These are phyloP conservation scores for Tholera decimalis DNA, from an alignment of 2,888 invertebrate species.

Conservation along the genomic window DNA sequence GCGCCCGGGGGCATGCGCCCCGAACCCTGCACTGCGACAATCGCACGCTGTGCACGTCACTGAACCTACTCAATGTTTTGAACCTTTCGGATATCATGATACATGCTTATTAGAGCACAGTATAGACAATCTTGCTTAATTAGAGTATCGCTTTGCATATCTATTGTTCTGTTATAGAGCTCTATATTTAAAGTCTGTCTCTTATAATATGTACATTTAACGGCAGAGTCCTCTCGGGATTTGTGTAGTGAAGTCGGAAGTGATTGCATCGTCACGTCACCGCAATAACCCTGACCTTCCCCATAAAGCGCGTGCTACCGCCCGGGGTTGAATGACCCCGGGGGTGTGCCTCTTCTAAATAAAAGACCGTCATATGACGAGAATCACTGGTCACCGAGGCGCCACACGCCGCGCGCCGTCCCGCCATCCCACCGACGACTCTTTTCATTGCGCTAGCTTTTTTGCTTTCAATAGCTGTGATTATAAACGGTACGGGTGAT, in stretches of 20 bases:
- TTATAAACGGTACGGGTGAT: conserved; percentile 47
- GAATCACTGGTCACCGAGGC: conserved; percentile 76
- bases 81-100: conserved; percentile 21
- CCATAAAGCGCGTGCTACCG: conserved; percentile 74
- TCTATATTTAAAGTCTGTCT: not conserved
- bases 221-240: not conserved
- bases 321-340: conserved; percentile 85
- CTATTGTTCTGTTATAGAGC: not conserved
- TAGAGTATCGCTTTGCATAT: not conserved
- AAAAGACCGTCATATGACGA: conserved; percentile 83
- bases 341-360: conserved; percentile 87
- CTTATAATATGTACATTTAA: conserved; percentile 12
- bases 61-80: conserved; percentile 27
- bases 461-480: conserved; percentile 64
- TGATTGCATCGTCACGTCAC: conserved; percentile 52
- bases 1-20: conserved; percentile 76
- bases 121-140: not conserved
- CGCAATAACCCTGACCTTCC: conserved; percentile 88
- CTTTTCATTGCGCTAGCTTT: conserved; percentile 76
- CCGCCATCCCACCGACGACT: conserved; percentile 59
- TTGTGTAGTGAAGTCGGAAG: conserved; percentile 4
- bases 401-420: too few species aligned
- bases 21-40: conserved; percentile 85
- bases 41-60: conserved; percentile 56
- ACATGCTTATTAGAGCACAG: conserved; percentile 10